These are phyloP conservation scores for Megastigmus dorsalis DNA, from an alignment of 2,888 invertebrate species.

Conservation along the genomic window DNA sequence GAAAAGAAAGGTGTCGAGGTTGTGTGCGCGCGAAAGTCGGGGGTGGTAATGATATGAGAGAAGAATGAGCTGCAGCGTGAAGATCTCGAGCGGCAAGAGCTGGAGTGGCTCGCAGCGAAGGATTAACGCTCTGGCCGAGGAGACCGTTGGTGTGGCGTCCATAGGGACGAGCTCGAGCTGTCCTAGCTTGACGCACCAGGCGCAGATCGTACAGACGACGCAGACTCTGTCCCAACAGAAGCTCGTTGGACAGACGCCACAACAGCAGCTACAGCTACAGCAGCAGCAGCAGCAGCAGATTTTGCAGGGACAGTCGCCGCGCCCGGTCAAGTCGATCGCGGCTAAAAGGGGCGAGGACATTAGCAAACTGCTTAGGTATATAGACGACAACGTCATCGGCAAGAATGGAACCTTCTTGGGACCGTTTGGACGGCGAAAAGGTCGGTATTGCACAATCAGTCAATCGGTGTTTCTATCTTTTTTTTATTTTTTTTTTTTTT, in stretches of 20 bases:
- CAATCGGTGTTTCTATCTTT: too few relatives aligned
- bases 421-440: slow-evolving; percentile 88
- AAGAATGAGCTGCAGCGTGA: slow-evolving; percentile 71
- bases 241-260: slow-evolving; percentile 19
- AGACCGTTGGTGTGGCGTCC: slow-evolving; percentile 18
- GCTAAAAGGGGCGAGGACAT: slow-evolving; percentile 81
- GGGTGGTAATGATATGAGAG: neutral
- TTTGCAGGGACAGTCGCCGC: too few relatives aligned
- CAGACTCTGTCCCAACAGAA: neutral
- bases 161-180: slow-evolving; percentile 38
- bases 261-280: neutral
- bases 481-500: too few relatives aligned
- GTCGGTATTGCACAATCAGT: too few relatives aligned
- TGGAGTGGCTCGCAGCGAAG: slow-evolving; percentile 70
- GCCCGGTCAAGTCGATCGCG: slow-evolving; percentile 68
- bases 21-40: neutral
- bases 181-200: slow-evolving; percentile 19
- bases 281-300: slow-evolving; percentile 58
- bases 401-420: slow-evolving; percentile 87
- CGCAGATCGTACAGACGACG: slow-evolving; percentile 12
- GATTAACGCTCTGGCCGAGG: slow-evolving; percentile 44
- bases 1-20: too few relatives aligned
- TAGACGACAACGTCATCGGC: slow-evolving; percentile 88
- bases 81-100: slow-evolving; percentile 69
- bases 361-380: slow-evolving; percentile 83